Base-by-base conservation (phyloP, 2,113 vertebrate species). In the Galemys pyrenaicus region DNA sequence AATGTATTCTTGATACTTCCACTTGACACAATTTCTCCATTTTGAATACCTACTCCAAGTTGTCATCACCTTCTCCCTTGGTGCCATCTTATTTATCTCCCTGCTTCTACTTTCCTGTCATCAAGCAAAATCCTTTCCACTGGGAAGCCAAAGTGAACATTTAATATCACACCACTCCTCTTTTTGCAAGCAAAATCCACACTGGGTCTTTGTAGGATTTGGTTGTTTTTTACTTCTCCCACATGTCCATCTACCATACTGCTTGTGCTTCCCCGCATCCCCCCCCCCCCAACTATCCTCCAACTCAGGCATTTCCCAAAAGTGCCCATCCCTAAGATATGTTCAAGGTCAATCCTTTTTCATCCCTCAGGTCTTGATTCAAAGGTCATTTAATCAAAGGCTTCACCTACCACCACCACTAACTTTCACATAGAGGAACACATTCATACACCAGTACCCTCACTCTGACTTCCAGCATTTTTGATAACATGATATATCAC, bases 241-340 rank as follows among this genome's bases (percentile, higher is more conserved):
- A 58, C 9, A 77, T 56, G 16, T 35, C 8, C 2, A 73, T 11
- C 4, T 35, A 39, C 0, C 4, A n/a, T 0, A 6, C n/a, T 15
- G 10, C 1, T 20, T 30, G 10, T 2, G 3, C 11, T 67, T 60
- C 15, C 6, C 56, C 30, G 74, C 24, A 12, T n/a, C n/a, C n/a
- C n/a, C n/a, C n/a, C n/a, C n/a, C n/a, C n/a, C n/a, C n/a, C n/a
- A n/a, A n/a, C 3, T 24, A 4, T 15, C 24, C 20, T 46, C 11
- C 10, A 46, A 9, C 26, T 2, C 54, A 56, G 20, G 5, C 12
- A 30, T 80, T 54, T 91, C 17, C 37, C 46, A 26, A 6, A 15
- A 24, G 39, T 17, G 7, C 0, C 6, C 24, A 65, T n/a, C 3
- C 0, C 19, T 22, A 68, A n/a, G 5, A 3, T n/a, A 60, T 13